These are phyloP conservation scores for Synchiropus splendidus DNA, from an alignment of 2,113 vertebrate species.

Conservation along the genomic window DNA sequence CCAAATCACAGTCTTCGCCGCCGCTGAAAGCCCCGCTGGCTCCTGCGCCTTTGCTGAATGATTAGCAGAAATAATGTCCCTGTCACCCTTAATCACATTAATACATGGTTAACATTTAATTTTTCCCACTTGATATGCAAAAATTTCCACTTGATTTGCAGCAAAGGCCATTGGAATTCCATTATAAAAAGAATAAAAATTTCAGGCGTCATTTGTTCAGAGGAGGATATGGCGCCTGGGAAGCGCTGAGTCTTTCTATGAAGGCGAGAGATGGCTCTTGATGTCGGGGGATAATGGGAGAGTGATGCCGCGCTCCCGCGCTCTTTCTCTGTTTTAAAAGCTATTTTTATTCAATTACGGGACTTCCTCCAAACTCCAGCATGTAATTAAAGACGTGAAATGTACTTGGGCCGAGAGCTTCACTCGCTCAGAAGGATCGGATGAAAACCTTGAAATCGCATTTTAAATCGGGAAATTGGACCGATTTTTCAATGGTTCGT, in stretches of 20 bases:
- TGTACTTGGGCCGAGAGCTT: too few relatives aligned
- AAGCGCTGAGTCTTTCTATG: conserved; percentile 98
- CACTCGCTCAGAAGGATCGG: too few relatives aligned
- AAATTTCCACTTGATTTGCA: conserved; percentile 99
- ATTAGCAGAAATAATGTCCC: conserved; percentile 99
- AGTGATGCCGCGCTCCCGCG: conserved; percentile 31
- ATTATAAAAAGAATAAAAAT: conserved; percentile 99
- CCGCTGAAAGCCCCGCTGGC: conserved; percentile 78
- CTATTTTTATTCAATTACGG: too few relatives aligned
- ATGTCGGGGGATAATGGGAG: conserved; percentile 48
- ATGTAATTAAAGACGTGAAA: too few relatives aligned
- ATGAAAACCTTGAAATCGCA: too few relatives aligned
- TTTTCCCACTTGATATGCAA: conserved; percentile 99
- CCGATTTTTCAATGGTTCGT: too few relatives aligned
- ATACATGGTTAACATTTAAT: conserved; percentile 99
- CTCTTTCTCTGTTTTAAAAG: background rate
- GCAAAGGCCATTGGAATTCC: conserved; percentile 99
- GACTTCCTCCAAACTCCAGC: too few relatives aligned
- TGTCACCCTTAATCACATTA: conserved; percentile 99
- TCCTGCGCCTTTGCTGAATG: conserved; percentile 84
- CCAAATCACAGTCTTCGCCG: conserved; percentile 70
- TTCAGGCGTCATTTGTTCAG: conserved; percentile 99
- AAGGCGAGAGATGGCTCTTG: conserved; percentile 83
- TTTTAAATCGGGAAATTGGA: too few relatives aligned
- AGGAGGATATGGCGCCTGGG: conserved; percentile 84